A percentile compares a stretch with the other conserved stretches of the same genome.
Evolutionary conservation across 2,113 vertebrate genomes (phyloP).

Genomic region (Pelvicachromis taeniatus): DNA sequence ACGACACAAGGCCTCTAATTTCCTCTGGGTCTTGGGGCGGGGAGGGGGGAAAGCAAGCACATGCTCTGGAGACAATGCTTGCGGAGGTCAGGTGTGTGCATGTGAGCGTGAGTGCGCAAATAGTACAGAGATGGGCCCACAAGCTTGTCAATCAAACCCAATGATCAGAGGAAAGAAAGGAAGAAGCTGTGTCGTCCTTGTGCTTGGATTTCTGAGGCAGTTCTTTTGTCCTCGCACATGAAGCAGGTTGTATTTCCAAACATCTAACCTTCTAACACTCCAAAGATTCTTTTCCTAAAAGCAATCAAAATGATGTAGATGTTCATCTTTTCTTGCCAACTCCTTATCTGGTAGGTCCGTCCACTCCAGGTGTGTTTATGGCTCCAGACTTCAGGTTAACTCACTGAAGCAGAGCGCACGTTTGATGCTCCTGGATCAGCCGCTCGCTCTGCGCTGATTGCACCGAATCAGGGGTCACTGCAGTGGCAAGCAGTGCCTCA

Average conservation of each 20-base stretch:
- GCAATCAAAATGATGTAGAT: not conserved
- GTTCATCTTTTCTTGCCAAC: not conserved
- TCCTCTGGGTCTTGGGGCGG: conserved; percentile 82
- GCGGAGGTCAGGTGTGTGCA: conserved; percentile 31
- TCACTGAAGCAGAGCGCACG: not conserved
- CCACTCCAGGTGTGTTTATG: not conserved
- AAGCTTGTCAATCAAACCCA: conserved; percentile 85
- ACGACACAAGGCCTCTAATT: conserved; percentile 81
- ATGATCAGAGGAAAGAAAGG: conserved; percentile 52
- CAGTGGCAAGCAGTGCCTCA: not conserved
- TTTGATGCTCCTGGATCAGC: not conserved
- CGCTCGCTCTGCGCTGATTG: not conserved
- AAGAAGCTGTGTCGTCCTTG: conserved; percentile 22
- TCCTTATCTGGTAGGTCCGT: not conserved
- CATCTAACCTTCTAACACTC: not conserved
- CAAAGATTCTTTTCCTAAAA: not conserved
- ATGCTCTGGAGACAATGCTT: conserved; percentile 14
- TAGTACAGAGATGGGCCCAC: conserved; percentile 49
- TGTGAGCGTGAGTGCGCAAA: not conserved
- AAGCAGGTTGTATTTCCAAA: not conserved
- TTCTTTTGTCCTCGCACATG: not conserved
- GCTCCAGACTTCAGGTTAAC: not conserved
- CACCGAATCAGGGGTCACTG: not conserved
- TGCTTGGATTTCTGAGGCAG: not conserved
- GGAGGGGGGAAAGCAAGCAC: not conserved